Evolutionary conservation across 2,888 invertebrate species (phyloP).

Genomic region (Apotomis turbidana): DNA sequence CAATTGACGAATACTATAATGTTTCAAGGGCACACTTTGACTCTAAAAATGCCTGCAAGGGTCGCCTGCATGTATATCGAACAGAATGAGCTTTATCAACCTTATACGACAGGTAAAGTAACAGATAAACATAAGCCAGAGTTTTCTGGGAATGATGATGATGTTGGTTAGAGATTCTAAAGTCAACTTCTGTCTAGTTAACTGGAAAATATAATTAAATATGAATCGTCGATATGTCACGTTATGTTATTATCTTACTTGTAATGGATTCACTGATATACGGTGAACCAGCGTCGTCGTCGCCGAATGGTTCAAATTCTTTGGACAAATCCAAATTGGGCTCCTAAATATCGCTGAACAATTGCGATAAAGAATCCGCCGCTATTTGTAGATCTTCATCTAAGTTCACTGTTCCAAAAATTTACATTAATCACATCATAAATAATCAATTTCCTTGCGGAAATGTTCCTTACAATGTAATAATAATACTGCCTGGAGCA

Average conservation of each 20-base stretch:
- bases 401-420: conserved; percentile 42
- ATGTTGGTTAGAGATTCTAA: no score
- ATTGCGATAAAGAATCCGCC: conserved; percentile 57
- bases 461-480: conserved; percentile 31
- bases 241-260: conserved; percentile 11
- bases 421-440: conserved; percentile 52
- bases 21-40: no score
- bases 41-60: no score
- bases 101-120: no score
- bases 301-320: conserved; percentile 50
- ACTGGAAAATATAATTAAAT: no score
- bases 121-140: no score
- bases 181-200: no score
- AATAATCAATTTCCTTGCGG: conserved; percentile 45
- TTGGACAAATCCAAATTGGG: conserved; percentile 52
- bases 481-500: conserved; percentile 16
- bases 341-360: conserved; percentile 63
- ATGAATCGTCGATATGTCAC: not conserved
- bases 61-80: no score
- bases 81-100: no score
- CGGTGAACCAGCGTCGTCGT: conserved; percentile 40
- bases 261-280: conserved; percentile 14
- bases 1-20: no score
- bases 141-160: no score
- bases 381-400: conserved; percentile 66